Evolutionary conservation across 2,797 vertebrate genomes (phyloP).

Genomic region (Sebastes steindachneri): DNA sequence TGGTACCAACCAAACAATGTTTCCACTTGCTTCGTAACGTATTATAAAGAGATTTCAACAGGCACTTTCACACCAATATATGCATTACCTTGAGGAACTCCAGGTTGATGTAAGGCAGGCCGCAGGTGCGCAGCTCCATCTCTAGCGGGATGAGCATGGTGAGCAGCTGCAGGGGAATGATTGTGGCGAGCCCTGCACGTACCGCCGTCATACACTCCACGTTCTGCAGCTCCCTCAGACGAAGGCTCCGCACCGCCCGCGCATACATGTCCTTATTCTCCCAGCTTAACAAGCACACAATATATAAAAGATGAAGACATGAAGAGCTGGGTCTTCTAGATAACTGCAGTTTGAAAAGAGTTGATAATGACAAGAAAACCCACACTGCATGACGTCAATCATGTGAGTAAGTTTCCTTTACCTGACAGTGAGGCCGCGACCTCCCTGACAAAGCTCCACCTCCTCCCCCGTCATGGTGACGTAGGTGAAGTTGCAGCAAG

Average conservation of each 20-base stretch:
- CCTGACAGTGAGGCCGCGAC: conserved; percentile 90
- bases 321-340: background rate
- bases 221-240: conserved; percentile 93
- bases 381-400: background rate
- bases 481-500: conserved; percentile 96
- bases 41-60: background rate
- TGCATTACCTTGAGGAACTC: conserved; percentile 94
- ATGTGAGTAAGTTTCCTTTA: conserved; percentile 59
- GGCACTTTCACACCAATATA: background rate
- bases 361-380: background rate
- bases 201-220: conserved; percentile 92
- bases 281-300: conserved; percentile 84
- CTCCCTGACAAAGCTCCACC: conserved; percentile 93
- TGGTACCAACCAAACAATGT: background rate
- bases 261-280: conserved; percentile 96
- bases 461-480: conserved; percentile 94
- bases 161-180: conserved; percentile 97
- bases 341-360: background rate
- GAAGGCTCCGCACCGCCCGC: conserved; percentile 87
- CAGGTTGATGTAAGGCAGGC: conserved; percentile 95
- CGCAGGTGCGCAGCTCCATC: conserved; percentile 96
- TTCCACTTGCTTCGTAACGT: background rate
- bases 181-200: conserved; percentile 90
- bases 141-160: conserved; percentile 92
- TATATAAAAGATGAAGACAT: background rate